phyloP scores from a whole-genome alignment of 2,888 invertebrate genomes.

The Oxycera nigricornis region DNA sequence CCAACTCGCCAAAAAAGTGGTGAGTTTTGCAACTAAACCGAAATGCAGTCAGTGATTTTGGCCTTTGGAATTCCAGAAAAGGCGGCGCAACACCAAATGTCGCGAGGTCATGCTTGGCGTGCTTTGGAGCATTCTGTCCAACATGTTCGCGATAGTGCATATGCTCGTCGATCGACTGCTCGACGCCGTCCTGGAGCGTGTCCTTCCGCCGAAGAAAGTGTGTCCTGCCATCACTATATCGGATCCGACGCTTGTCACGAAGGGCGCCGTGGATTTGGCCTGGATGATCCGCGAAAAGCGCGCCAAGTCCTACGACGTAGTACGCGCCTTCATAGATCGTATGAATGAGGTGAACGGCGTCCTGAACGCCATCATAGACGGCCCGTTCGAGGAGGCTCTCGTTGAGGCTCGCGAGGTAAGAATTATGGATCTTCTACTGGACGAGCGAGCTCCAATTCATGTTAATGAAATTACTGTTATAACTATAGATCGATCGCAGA shows the following conservation, averaged over 20 bases:
- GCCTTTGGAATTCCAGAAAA: no score
- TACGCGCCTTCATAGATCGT: slow-evolving; percentile 76
- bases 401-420: slow-evolving; percentile 77
- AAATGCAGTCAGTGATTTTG: no score
- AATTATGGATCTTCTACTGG: no score
- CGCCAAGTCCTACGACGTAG: slow-evolving; percentile 73
- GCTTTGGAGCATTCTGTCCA: slow-evolving; percentile 22
- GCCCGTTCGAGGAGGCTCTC: slow-evolving; percentile 79
- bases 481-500: slow-evolving; percentile 74
- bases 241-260: slow-evolving; percentile 59
- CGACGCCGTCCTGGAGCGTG: slow-evolving; percentile 56
- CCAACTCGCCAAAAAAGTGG: not conserved
- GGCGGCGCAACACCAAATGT: not conserved
- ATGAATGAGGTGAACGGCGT: slow-evolving; percentile 74
- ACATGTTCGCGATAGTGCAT: slow-evolving; percentile 48
- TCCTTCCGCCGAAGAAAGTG: slow-evolving; percentile 53
- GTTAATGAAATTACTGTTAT: no score
- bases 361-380: slow-evolving; percentile 84
- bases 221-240: slow-evolving; percentile 52
- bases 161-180: slow-evolving; percentile 53
- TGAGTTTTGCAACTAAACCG: no score
- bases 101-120: slow-evolving; percentile 19
- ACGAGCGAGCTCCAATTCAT: no score
- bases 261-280: slow-evolving; percentile 74
- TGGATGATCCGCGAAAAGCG: slow-evolving; percentile 70